Evolutionary conservation across 2,797 vertebrate genomes (phyloP).

Genomic region (Pseudotriccus pelzelni): DNA sequence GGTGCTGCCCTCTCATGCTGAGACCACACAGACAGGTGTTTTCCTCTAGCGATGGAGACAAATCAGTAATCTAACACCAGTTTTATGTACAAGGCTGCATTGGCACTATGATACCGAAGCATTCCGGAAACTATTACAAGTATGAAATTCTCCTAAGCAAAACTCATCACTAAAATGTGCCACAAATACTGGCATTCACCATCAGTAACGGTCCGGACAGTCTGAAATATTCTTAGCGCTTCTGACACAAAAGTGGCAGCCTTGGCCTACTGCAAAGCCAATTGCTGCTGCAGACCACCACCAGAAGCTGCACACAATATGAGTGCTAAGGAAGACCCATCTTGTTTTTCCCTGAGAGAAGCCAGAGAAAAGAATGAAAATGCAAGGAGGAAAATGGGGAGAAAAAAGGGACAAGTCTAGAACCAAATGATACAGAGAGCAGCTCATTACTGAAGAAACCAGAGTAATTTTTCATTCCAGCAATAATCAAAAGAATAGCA

Average conservation of each 20-base stretch:
- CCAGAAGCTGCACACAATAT: background rate
- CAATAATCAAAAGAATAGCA: background rate
- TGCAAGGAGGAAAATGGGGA: fast-evolving
- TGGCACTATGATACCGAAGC: background rate
- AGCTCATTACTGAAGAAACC: background rate
- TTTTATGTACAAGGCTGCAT: background rate
- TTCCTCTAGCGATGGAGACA: background rate
- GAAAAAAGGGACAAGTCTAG: background rate
- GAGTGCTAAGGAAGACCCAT: background rate
- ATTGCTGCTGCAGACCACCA: background rate
- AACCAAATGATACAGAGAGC: background rate
- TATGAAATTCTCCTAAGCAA: background rate
- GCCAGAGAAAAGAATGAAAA: background rate
- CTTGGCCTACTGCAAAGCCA: background rate
- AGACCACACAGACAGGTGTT: background rate
- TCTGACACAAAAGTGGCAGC: background rate
- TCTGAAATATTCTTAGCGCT: background rate
- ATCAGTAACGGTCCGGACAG: background rate
- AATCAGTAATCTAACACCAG: background rate
- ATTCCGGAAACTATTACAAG: background rate
- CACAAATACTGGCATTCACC: background rate
- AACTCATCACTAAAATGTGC: background rate
- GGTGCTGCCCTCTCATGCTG: background rate
- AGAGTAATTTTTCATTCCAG: background rate
- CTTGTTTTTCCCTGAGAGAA: background rate